These are phyloP conservation scores for Hymenochirus boettgeri DNA, from an alignment of 2,113 vertebrate genomes.

Conservation along the genomic window DNA sequence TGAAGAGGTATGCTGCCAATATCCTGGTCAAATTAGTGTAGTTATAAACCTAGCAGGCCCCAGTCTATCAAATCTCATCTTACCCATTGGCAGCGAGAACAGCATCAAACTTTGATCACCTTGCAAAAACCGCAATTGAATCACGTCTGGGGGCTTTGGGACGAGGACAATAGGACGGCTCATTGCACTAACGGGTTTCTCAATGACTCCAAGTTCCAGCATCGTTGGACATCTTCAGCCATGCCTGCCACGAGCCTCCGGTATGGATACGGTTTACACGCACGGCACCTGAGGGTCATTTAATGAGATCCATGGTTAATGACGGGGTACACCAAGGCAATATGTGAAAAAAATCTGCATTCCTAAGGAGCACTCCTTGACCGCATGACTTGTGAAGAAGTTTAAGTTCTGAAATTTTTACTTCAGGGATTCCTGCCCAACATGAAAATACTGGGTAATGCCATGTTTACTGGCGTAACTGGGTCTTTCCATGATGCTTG, in stretches of 20 bases:
- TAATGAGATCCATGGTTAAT: neutral
- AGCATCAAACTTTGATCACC: slow-evolving; percentile 21
- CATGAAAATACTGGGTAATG: neutral
- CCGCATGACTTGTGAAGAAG: neutral
- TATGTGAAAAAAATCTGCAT: neutral
- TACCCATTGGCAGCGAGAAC: neutral
- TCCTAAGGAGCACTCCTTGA: neutral
- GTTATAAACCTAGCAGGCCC: neutral
- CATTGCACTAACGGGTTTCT: slow-evolving; percentile 35
- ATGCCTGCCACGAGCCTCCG: slow-evolving; percentile 6
- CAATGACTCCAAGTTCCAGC: slow-evolving; percentile 31
- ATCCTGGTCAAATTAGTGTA: neutral
- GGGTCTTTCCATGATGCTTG: neutral
- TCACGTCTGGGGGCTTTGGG: slow-evolving; percentile 35
- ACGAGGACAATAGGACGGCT: slow-evolving; percentile 39
- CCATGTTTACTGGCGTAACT: neutral
- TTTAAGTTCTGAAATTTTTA: neutral
- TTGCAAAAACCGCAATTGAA: slow-evolving; percentile 29
- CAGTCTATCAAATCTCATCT: neutral
- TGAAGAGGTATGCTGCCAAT: neutral
- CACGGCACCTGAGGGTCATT: neutral
- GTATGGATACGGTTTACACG: neutral
- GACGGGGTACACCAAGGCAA: neutral
- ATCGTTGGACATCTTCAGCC: slow-evolving; percentile 20
- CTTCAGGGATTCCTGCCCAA: neutral